A percentile compares a stretch with the other conserved stretches of the same genome.
These are phyloP conservation scores for Porites cylindrica DNA, from an alignment of 92 coral and sea anemone species.

Conservation along the genomic window DNA sequence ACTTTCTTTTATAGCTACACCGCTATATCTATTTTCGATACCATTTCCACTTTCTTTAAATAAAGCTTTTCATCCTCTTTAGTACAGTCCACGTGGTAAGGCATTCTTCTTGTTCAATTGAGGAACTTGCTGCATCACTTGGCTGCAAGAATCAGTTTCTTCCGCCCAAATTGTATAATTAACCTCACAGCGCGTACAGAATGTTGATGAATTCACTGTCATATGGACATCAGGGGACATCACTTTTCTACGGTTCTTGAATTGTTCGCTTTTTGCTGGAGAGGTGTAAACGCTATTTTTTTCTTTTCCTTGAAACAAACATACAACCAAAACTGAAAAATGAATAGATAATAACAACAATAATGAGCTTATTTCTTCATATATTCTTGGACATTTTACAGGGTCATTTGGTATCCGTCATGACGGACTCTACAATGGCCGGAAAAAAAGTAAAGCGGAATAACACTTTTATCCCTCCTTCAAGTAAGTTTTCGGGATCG, in stretches of 20 bases:
- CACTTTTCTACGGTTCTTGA: background rate
- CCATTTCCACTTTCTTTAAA: background rate
- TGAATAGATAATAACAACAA: no score
- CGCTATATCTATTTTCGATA: constrained; percentile 32
- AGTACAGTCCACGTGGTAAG: background rate
- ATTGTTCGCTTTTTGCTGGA: background rate
- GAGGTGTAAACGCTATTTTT: background rate
- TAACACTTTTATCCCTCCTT: no score
- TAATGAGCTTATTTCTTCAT: background rate
- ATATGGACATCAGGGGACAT: background rate
- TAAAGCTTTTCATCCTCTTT: background rate
- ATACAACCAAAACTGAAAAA: no score
- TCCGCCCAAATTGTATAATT: background rate
- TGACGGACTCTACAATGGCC: background rate
- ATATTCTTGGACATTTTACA: background rate
- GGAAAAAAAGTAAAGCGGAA: no score
- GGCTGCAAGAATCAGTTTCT: background rate
- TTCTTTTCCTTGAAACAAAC: no score
- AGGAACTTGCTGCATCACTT: background rate
- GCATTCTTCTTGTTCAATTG: background rate
- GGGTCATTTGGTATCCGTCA: background rate
- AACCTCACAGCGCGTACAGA: constrained; percentile 1
- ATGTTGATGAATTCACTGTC: background rate
- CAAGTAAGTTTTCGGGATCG: no score
- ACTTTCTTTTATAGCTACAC: constrained; percentile 31